Evolutionary conservation across 1,140 invertebrate genomes (phyloP).

Genomic region (Drosophila ohnishii): DNA sequence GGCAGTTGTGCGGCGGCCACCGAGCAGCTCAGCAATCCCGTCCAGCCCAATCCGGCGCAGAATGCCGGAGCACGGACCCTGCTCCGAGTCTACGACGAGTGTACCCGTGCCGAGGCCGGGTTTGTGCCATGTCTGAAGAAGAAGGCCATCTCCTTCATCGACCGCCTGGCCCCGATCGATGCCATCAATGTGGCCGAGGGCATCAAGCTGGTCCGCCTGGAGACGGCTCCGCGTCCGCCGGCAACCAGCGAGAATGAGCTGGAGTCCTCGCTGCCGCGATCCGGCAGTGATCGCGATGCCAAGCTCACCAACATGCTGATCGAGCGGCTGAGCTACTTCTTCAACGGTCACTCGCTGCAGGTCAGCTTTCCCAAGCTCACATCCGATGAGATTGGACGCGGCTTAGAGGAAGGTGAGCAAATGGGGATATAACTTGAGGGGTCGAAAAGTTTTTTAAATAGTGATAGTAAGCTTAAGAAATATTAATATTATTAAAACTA

Average conservation of each 20-base stretch:
- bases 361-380: constrained; percentile 89
- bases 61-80: constrained; percentile 84
- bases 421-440: neutral
- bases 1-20: constrained; percentile 61
- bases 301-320: constrained; percentile 88
- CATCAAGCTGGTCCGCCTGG: constrained; percentile 86
- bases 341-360: constrained; percentile 90
- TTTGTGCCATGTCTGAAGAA: constrained; percentile 90
- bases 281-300: constrained; percentile 86
- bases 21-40: constrained; percentile 59
- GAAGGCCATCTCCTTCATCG: constrained; percentile 90
- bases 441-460: neutral
- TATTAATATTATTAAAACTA: neutral
- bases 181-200: constrained; percentile 87
- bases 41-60: constrained; percentile 37
- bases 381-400: constrained; percentile 87
- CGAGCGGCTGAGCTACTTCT: constrained; percentile 87
- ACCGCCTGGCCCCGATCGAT: constrained; percentile 88
- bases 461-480: neutral
- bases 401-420: constrained; percentile 89
- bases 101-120: constrained; percentile 85
- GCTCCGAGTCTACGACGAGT: constrained; percentile 87
- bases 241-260: constrained; percentile 86
- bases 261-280: constrained; percentile 87
- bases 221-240: constrained; percentile 73